A percentile compares a stretch with the other conserved stretches of the same genome.
phyloP scores from a whole-genome alignment of 2,888 invertebrate genomes.

The Rhogogaster chlorosoma region DNA sequence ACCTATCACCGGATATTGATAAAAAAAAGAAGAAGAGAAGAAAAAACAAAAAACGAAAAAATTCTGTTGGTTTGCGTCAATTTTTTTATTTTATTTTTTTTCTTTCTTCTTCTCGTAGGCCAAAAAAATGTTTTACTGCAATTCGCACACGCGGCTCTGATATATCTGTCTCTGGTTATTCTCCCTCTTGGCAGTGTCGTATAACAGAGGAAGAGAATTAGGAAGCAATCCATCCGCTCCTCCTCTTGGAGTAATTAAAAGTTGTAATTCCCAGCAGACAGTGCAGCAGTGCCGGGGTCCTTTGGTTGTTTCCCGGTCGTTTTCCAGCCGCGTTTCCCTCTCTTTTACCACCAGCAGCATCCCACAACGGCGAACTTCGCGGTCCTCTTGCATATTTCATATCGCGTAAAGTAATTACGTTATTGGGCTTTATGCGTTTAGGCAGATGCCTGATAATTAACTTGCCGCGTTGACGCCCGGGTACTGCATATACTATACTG shows the following conservation, averaged over 20 bases:
- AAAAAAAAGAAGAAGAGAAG: neutral
- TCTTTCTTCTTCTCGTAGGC: neutral
- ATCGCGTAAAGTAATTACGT: constrained; percentile 68
- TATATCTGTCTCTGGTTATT: neutral
- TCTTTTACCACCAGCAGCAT: constrained; percentile 14
- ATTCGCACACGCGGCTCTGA: neutral
- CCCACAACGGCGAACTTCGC: constrained; percentile 39
- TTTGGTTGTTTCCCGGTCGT: constrained; percentile 26
- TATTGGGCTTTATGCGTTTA: constrained; percentile 67
- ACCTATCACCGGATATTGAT: neutral
- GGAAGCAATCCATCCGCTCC: constrained; percentile 72
- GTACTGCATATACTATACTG: neutral
- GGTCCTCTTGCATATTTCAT: constrained; percentile 69
- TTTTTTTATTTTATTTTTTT: neutral
- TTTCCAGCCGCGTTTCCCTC: constrained; percentile 15
- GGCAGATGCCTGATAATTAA: constrained; percentile 51
- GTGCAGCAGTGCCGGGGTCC: constrained; percentile 49
- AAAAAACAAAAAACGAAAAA: neutral
- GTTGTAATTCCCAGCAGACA: constrained; percentile 71
- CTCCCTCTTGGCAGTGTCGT: constrained; percentile 8
- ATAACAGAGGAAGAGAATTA: constrained; percentile 60
- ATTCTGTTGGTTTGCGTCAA: neutral
- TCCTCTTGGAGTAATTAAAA: constrained; percentile 74
- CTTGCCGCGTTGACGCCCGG: constrained; percentile 20
- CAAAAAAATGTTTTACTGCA: neutral